Evolutionary conservation across 2,888 invertebrate genomes (phyloP).

Genomic region (Leucania comma): DNA sequence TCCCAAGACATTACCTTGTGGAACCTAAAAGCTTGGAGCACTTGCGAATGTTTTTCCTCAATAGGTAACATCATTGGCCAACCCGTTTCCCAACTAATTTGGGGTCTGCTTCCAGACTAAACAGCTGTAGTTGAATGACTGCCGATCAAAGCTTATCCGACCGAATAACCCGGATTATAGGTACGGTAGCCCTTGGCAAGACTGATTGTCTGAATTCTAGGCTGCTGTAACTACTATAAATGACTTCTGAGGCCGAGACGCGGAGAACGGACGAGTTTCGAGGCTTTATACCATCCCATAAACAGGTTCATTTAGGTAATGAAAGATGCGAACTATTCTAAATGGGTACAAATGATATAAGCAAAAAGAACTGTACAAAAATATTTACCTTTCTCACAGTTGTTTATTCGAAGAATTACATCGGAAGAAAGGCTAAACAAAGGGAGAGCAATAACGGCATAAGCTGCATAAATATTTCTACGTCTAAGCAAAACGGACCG

Average conservation of each 20-base stretch:
- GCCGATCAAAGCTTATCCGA: background rate
- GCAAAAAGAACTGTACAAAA: slow-evolving; percentile 27
- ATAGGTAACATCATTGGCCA: background rate
- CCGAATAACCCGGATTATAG: background rate
- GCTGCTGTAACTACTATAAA: background rate
- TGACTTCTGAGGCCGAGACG: background rate
- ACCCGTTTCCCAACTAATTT: background rate
- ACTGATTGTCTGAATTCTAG: background rate
- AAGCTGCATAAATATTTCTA: slow-evolving; percentile 62
- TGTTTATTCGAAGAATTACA: slow-evolving; percentile 55
- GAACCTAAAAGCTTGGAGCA: slow-evolving; percentile 31
- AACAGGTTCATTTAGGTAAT: too few relatives aligned
- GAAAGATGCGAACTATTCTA: background rate
- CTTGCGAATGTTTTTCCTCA: slow-evolving; percentile 14
- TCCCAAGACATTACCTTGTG: slow-evolving; percentile 53
- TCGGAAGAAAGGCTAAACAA: slow-evolving; percentile 46
- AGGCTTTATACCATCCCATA: background rate
- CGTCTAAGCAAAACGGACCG: slow-evolving; percentile 47
- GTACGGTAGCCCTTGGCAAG: background rate
- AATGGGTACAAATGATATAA: slow-evolving; percentile 12
- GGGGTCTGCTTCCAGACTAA: background rate
- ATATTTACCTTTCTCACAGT: slow-evolving; percentile 32
- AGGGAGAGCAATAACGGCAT: slow-evolving; percentile 47
- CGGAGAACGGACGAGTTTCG: background rate
- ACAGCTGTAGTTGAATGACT: background rate